Percentiles rank a stretch among this genome's conserved stretches.
Conservation (phyloP, 2,797 vertebrate species). For the Eutrigla gurnardus region DNA sequence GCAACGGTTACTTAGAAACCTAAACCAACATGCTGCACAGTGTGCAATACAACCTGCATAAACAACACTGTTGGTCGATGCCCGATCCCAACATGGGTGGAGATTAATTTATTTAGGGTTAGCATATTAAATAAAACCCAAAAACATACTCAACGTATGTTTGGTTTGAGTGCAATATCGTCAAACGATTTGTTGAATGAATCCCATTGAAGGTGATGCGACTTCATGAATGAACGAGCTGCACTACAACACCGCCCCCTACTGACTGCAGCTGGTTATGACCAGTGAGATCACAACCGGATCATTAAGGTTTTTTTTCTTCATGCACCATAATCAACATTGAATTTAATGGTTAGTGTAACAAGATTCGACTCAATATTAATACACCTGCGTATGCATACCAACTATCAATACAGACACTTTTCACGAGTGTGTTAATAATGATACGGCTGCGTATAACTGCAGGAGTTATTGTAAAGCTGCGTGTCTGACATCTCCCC, state of each 20-base stretch:
- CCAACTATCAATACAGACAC: neutral
- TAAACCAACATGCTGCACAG: constrained; percentile 6
- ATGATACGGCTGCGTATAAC: neutral
- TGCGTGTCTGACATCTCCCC: constrained; percentile 40
- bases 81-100: neutral
- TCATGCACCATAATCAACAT: neutral
- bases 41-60: constrained; percentile 4
- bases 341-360: neutral
- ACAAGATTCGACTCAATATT: neutral
- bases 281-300: neutral
- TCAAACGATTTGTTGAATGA: constrained; percentile 63
- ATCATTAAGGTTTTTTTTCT: neutral
- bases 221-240: constrained; percentile 70
- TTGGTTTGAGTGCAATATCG: neutral
- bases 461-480: constrained; percentile 20
- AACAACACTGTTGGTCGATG: neutral
- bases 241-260: constrained; percentile 65
- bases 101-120: neutral
- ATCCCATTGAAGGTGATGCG: constrained; percentile 29
- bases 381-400: neutral
- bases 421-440: constrained; percentile 16
- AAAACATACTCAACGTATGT: neutral
- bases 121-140: neutral
- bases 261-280: constrained; percentile 42
- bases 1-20: constrained; percentile 66